Base-by-base conservation (phyloP, 2,888 invertebrate species). In the Amblyjoppa proteus region DNA sequence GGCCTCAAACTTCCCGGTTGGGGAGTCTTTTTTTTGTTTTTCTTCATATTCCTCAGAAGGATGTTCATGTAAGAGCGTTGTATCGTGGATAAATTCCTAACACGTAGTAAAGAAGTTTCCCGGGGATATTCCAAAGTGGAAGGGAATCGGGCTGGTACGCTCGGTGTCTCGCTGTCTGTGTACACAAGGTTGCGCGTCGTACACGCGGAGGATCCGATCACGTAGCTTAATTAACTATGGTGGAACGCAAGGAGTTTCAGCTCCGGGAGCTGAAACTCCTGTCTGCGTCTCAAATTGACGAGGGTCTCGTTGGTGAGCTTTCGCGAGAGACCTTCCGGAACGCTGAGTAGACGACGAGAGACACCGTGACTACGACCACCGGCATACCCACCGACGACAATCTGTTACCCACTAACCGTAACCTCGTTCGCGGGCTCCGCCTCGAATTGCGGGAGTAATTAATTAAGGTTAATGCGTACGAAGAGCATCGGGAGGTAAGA, bases 161-260 rank as follows among this genome's bases (percentile, higher is more conserved):
- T 16, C 45, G 41, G 41, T 41, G 41, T 0, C 25, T 66, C 53
- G 13, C 20, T 16, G 56, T 34, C 1, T 45, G 25, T 28, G 45
- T 68, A 56, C 41, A 31, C 11, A 61, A 16, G 9, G 20, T 58
- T 38, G 4, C 58, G 28, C 34, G 20, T 70, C 41, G 28, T 58
- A 64, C 49, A 58, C 31, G 64, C 25, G 56, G 64, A 82, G 68
- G 51, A 83, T 77, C 69, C 76, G 73, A 85, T 83, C 80, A 74
- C 73, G 77, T 80, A 77, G 83, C 76, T 83, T 85, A 80, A 83
- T 85, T 83, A 85, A 85, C 80, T 71, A 79, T 82, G 78, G 78
- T 79, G 75, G 78, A 85, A 79, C 75, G 64, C 75, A 71, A 79
- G 49, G 34, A 75, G 79, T 61, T 81, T 77, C 41, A 25, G 58